phyloP scores from a whole-genome alignment of 2,888 invertebrate species.

The Asteroscopus sphinx region DNA sequence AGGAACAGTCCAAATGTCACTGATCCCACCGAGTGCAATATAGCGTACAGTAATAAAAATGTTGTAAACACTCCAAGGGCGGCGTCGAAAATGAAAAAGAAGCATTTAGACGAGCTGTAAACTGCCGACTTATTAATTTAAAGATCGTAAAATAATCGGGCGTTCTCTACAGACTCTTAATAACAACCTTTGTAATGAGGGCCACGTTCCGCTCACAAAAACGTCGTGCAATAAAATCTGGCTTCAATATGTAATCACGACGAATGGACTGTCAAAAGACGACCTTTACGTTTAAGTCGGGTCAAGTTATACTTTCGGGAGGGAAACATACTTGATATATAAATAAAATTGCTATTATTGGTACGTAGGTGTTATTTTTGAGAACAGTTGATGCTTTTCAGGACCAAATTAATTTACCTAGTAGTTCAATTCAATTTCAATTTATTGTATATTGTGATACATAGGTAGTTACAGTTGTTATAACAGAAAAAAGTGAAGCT shows the following conservation, averaged over 20 bases:
- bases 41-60: conserved; percentile 65
- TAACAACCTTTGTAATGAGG: conserved; percentile 72
- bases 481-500: no score
- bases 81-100: conserved; percentile 68
- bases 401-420: no score
- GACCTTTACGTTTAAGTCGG: conserved; percentile 53
- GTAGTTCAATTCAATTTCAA: no score
- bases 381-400: no score
- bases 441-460: no score
- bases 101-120: conserved; percentile 67
- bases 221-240: conserved; percentile 55
- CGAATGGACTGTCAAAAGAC: conserved; percentile 57
- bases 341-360: conserved; percentile 3
- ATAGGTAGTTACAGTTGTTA: no score
- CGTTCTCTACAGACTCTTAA: conserved; percentile 57
- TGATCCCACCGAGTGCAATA: conserved; percentile 55
- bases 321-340: conserved; percentile 1
- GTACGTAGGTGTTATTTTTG: background rate
- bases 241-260: conserved; percentile 62
- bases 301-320: conserved; percentile 32
- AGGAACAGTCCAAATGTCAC: conserved; percentile 54
- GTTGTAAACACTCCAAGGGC: conserved; percentile 63
- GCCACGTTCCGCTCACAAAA: conserved; percentile 53
- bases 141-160: conserved; percentile 71
- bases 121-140: conserved; percentile 75